phyloP scores from a whole-genome alignment of 2,888 invertebrate genomes.

The Sphaerophoria rueppellii region DNA sequence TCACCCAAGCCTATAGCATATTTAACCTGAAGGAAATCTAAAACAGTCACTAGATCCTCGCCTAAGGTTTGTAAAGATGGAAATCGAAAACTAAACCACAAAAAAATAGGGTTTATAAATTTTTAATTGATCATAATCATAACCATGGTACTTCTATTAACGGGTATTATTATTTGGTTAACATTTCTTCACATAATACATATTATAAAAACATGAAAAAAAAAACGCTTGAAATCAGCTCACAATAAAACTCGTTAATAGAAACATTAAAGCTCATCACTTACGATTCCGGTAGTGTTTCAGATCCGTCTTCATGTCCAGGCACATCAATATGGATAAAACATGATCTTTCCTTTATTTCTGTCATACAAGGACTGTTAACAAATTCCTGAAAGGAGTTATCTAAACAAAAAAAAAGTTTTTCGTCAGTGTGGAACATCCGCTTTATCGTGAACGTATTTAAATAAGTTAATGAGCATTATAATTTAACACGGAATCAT shows the following conservation, averaged over 20 bases:
- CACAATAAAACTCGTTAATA: no score
- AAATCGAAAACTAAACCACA: conserved; percentile 86
- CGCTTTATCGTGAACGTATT: no score
- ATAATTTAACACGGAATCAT: no score
- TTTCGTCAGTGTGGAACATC: no score
- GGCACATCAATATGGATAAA: conserved; percentile 94
- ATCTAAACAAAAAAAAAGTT: conserved; percentile 83
- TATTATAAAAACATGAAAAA: no score
- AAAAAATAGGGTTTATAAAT: neutral
- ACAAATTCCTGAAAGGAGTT: conserved; percentile 92
- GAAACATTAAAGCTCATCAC: conserved; percentile 73
- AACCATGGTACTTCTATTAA: no score
- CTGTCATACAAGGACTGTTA: conserved; percentile 91
- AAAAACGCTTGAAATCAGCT: no score
- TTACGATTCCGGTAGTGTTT: conserved; percentile 89
- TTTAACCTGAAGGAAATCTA: conserved; percentile 91
- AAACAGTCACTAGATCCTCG: conserved; percentile 90
- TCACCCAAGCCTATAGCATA: conserved; percentile 93
- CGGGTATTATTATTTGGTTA: no score
- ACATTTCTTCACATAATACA: no score
- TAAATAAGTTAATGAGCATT: no score
- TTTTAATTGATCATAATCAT: no score
- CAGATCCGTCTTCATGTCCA: conserved; percentile 92
- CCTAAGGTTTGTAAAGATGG: conserved; percentile 92
- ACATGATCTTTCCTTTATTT: conserved; percentile 92